Base-by-base conservation (phyloP, 2,888 invertebrate genomes). In the Drosophila mulleri region DNA sequence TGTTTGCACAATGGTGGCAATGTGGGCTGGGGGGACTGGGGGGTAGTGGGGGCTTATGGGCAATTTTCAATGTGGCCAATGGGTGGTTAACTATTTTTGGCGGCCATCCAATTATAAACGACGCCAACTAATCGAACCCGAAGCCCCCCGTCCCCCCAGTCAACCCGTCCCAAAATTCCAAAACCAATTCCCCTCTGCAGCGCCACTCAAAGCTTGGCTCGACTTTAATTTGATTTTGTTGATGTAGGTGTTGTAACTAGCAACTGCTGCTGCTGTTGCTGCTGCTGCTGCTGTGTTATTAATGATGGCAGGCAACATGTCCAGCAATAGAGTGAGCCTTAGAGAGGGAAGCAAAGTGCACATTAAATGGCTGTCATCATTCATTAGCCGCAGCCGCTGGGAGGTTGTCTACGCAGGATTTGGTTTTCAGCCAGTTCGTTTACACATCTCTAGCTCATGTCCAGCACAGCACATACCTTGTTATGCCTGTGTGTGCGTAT, bases 311-410 rank as follows among this genome's bases (percentile, higher is more conserved):
- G 45, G 12, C 9, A 56, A 41, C 54, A 62, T 37, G 41, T 2
- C 14, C 44, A 39, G 12, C 41, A 6, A 23, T 16, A 8, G 20
- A 2, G 42, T 39, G 60, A 14, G 53, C 2, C 2, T 4, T 3
- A n/a, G 41, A 50, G 37, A 29, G 59, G 12, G 37, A 41, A 41
- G n/a, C 26, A 47, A 29, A 41, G 32, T 59, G 64, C 67, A 75
- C 71, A 72, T 72, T 86, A 85, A 88, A 86, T 80, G 83, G 67
- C 82, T 86, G 83, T 84, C 88, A 86, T 88, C 88, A 86, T 84
- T 88, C 87, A 86, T 86, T 86, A 88, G 88, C 75, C 75, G 57
- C 83, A 88, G 79, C 81, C 75, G 72, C 67, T 77, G 75, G 80
- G 64, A 77, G 67, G 72, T 74, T 88, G 82, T 80, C 83, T 77